Conservation (phyloP, 2,113 vertebrate species). For the Phylloscopus whistleri region DNA sequence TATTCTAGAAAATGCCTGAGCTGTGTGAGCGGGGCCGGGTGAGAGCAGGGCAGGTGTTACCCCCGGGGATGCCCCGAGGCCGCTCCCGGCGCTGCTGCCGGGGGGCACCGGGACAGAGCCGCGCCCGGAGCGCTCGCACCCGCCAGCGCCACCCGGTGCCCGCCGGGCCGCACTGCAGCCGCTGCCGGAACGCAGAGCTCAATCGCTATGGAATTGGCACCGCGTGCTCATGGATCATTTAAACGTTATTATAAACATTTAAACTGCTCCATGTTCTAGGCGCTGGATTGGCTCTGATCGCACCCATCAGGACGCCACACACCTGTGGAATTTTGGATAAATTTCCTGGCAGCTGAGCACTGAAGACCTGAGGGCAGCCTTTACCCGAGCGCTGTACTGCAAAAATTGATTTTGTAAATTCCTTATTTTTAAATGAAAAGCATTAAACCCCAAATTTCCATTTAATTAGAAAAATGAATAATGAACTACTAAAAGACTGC, state of each 20-base stretch:
- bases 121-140: neutral
- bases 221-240: fast-evolving
- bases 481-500: neutral
- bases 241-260: neutral
- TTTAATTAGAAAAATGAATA: neutral
- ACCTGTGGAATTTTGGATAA: fast-evolving
- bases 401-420: neutral
- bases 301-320: neutral
- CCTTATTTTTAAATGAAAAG: neutral
- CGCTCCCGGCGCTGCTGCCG: neutral
- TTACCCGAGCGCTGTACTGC: fast-evolving
- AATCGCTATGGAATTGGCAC: fast-evolving
- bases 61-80: no score
- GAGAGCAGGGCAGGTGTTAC: neutral
- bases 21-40: fast-evolving
- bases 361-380: fast-evolving
- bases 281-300: neutral
- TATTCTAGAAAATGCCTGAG: no score
- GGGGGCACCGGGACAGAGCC: neutral
- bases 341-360: neutral
- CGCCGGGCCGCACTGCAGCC: neutral
- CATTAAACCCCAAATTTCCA: neutral
- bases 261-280: neutral
- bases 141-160: neutral
- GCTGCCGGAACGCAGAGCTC: neutral